A percentile compares a stretch with the other conserved stretches of the same genome.
Evolutionary conservation across 2,888 invertebrate genomes (phyloP).

Genomic region (Steinernema hermaphroditum): DNA sequence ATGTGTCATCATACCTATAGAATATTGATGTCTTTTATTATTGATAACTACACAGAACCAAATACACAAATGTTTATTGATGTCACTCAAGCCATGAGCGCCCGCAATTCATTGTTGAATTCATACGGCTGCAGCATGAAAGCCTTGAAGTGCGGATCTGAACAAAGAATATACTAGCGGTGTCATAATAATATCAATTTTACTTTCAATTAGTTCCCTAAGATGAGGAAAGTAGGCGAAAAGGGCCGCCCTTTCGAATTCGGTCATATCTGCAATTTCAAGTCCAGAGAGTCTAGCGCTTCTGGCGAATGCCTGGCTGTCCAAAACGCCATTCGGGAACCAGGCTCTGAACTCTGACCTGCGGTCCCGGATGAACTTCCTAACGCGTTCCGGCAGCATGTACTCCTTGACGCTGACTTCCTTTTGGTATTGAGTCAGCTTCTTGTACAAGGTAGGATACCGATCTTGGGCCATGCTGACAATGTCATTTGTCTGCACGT

Average conservation of each 20-base stretch:
- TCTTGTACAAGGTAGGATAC: not conserved
- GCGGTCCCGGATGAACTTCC: not conserved
- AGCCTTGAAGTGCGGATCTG: not conserved
- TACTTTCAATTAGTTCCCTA: not conserved
- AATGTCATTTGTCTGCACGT: not conserved
- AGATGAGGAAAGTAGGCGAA: not conserved
- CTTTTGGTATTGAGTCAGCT: not conserved
- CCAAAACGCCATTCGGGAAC: not conserved
- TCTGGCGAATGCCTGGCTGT: not conserved
- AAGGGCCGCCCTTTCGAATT: not conserved
- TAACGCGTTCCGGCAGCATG: not conserved
- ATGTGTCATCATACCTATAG: no score
- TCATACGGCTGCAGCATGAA: no score
- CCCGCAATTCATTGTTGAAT: no score
- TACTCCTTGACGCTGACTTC: not conserved
- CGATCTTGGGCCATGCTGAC: not conserved
- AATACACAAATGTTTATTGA: no score
- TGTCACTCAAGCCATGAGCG: no score
- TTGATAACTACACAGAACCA: no score
- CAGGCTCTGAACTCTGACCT: not conserved
- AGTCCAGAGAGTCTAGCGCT: not conserved
- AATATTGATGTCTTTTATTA: no score
- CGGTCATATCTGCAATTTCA: not conserved
- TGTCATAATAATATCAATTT: not conserved
- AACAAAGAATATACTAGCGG: not conserved